These are phyloP conservation scores for Zygogramma bicolorata DNA, from an alignment of 2,888 invertebrate species.

Conservation along the genomic window DNA sequence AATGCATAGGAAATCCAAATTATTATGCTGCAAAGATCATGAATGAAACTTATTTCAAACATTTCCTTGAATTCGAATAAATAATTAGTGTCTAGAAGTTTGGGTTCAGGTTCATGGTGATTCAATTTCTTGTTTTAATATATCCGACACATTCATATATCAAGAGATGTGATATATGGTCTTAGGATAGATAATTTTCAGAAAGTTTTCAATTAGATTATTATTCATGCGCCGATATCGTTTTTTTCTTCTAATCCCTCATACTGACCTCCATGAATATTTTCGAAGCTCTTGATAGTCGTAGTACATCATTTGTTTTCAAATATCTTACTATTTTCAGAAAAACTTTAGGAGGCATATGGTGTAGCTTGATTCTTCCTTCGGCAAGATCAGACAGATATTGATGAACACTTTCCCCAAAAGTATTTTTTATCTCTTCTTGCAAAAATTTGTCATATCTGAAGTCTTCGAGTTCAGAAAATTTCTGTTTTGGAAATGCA, in stretches of 20 bases:
- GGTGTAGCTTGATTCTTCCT: constrained; percentile 42
- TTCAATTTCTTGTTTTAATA: too few relatives aligned
- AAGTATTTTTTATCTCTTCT: constrained; percentile 54
- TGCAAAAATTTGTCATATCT: constrained; percentile 51
- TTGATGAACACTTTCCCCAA: constrained; percentile 50
- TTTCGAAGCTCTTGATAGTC: constrained; percentile 43
- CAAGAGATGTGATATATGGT: too few relatives aligned
- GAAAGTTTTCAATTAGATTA: too few relatives aligned
- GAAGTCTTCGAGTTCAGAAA: constrained; percentile 51
- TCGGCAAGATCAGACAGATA: constrained; percentile 41
- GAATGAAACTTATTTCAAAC: too few relatives aligned
- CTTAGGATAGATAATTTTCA: too few relatives aligned
- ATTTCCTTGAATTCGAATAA: too few relatives aligned
- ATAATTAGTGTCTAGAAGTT: too few relatives aligned
- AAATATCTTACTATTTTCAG: constrained; percentile 50
- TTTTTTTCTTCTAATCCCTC: background rate
- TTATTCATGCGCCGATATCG: too few relatives aligned
- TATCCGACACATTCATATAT: too few relatives aligned
- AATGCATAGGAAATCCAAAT: too few relatives aligned
- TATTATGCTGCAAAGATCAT: too few relatives aligned
- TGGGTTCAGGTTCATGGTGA: too few relatives aligned
- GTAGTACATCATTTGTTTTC: constrained; percentile 42
- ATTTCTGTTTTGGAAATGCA: constrained; percentile 41
- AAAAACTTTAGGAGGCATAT: constrained; percentile 52
- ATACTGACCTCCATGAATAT: constrained; percentile 48